These are phyloP conservation scores for Polypedilum pembai DNA, from an alignment of 1,140 invertebrate genomes.

Conservation along the genomic window DNA sequence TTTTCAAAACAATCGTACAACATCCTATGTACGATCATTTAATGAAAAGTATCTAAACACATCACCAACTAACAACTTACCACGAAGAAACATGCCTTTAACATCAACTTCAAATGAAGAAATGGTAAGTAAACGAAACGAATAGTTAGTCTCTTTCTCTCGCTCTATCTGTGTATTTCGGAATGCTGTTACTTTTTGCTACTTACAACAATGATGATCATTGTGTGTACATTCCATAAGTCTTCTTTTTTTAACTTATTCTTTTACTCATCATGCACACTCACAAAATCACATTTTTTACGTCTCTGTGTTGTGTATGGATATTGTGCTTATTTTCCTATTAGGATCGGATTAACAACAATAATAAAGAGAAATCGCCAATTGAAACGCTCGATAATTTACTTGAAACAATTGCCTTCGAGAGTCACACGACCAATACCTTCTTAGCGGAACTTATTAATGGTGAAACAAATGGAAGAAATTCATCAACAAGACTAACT, in stretches of 20 bases:
- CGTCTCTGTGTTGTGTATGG: neutral
- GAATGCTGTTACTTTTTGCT: neutral
- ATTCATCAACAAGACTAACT: neutral
- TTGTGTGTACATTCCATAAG: neutral
- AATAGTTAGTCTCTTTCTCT: neutral
- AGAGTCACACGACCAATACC: neutral
- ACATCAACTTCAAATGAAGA: slow-evolving; percentile 9
- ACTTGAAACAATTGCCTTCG: neutral
- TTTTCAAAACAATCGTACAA: neutral
- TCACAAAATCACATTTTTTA: neutral
- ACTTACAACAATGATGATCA: neutral
- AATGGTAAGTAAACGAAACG: slow-evolving; percentile 1
- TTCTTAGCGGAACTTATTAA: neutral
- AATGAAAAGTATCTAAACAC: neutral
- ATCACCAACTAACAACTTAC: slow-evolving; percentile 10
- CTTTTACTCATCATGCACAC: neutral
- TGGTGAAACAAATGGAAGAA: neutral
- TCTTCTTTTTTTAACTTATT: neutral
- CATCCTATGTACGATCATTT: neutral
- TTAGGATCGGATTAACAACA: slow-evolving; percentile 16
- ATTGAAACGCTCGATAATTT: slow-evolving; percentile 20
- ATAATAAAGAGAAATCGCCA: neutral
- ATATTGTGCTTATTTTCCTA: neutral
- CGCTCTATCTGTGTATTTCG: neutral
- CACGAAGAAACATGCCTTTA: neutral